phyloP scores from a whole-genome alignment of 2,797 vertebrate genomes.

The Scarus forsteni region DNA sequence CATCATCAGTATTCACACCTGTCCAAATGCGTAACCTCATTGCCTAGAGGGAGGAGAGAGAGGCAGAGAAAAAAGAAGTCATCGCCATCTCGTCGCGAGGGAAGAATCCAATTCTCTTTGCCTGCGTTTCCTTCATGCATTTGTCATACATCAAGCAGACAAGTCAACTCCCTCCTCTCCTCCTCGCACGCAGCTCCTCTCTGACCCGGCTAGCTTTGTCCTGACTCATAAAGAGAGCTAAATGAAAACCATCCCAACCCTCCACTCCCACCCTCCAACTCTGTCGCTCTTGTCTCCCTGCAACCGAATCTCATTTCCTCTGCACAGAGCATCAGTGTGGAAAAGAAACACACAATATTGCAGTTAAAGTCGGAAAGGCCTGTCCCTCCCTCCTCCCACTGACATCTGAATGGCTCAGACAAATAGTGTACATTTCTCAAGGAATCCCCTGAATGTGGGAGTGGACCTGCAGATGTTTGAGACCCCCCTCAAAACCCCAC shows the following conservation, averaged over 20 bases:
- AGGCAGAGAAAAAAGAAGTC: conserved; percentile 6
- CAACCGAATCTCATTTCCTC: conserved; percentile 77
- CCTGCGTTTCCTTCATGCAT: conserved; percentile 56
- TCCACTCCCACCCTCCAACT: neutral
- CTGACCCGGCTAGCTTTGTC: conserved; percentile 63
- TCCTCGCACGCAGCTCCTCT: conserved; percentile 53
- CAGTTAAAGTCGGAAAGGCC: conserved; percentile 41
- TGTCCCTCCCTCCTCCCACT: neutral
- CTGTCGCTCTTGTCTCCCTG: conserved; percentile 50
- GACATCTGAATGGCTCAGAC: conserved; percentile 9
- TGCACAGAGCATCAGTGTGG: conserved; percentile 41
- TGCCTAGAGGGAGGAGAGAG: conserved; percentile 47
- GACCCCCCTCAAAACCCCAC: conserved; percentile 9
- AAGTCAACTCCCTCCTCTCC: conserved; percentile 67
- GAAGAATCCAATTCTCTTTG: conserved; percentile 70
- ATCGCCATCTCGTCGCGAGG: conserved; percentile 34
- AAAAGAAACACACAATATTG: conserved; percentile 49
- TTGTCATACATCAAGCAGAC: conserved; percentile 78
- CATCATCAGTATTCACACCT: conserved; percentile 77
- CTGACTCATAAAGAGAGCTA: conserved; percentile 74
- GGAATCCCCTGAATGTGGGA: conserved; percentile 74
- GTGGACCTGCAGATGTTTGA: conserved; percentile 67
- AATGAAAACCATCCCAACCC: conserved; percentile 68
- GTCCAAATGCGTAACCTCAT: conserved; percentile 67
- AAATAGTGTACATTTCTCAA: conserved; percentile 59